These are phyloP conservation scores for Tinamus guttatus DNA, from an alignment of 2,113 vertebrate species.

Conservation along the genomic window DNA sequence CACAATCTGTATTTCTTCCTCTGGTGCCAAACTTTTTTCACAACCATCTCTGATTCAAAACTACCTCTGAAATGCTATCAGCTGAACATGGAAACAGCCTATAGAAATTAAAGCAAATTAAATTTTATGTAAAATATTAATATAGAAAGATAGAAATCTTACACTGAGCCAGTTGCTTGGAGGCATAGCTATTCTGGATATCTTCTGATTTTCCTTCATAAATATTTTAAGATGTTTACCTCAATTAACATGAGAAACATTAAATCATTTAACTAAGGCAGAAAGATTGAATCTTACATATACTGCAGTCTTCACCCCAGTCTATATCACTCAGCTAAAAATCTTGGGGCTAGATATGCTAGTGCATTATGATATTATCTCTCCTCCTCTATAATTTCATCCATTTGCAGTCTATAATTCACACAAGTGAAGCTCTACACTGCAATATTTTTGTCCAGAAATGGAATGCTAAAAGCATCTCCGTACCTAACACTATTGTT, in stretches of 20 bases:
- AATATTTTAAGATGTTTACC: not conserved
- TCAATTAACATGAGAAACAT: not conserved
- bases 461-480: constrained; percentile 6
- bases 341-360: rapidly evolving
- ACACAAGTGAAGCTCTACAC: not conserved
- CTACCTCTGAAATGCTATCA: not conserved
- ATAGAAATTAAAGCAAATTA: not conserved
- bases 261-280: not conserved
- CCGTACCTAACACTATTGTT: not conserved
- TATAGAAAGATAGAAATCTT: not conserved
- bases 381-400: not conserved
- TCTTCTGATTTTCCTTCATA: not conserved
- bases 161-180: not conserved
- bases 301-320: not conserved
- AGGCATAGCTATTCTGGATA: not conserved
- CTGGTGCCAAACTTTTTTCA: not conserved
- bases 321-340: not conserved
- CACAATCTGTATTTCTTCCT: not conserved
- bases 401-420: not conserved
- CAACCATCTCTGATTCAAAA: not conserved
- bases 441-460: not conserved
- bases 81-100: rapidly evolving
- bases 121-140: not conserved
- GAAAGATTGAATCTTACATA: not conserved
- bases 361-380: not conserved